Evolutionary conservation across 2,797 vertebrate genomes (phyloP), one percentile per base, ranked within the genome.

Genomic region (Acanthopagrus latus): DNA sequence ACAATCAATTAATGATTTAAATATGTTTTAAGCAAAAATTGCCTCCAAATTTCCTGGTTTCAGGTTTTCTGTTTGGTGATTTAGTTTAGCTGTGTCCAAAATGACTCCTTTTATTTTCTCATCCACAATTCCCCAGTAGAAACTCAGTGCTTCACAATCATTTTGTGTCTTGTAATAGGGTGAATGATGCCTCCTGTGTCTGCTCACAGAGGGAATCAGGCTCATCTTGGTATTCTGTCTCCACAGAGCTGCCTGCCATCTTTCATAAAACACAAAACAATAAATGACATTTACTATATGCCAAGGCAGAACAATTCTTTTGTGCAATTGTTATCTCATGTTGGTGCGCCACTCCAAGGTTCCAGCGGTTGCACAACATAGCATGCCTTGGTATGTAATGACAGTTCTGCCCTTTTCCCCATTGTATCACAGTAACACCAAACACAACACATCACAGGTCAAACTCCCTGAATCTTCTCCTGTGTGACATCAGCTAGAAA

Each of bases 351-450:
- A 7, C 23, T 38, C 57, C 20, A 20, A n/a, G 47, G 52, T 33
- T 51, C 33, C 33, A 68, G 20, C 20, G 25, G 29, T 25, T 57
- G 52, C 38, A 47, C 43, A 29, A 20, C 41, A 5, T 71, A 9
- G 33, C 29, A 1, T 14, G 41, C 7, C 14, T 10, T 29, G 57
- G 27, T 51, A 20, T 44, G 33, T 44, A 33, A 63, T 27, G 54
- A 51, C 72, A 71, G 51, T 47, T 67, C 52, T 47, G 60, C 16
- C 43, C 59, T 63, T 75, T 68, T 52, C 29, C 7, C 20, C 3
- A 3, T 18, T 43, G 6, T 51, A 59, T 60, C 55, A 5, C 5
- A 14, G 18, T n/a, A 25, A 14, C 20, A 6, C 11, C n/a, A 27
- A 41, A 2, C 38, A 27, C 6, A 2, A 16, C 23, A 7, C 14